Evolutionary conservation across 2,888 invertebrate species (phyloP).

Genomic region (Hemithea aestivaria): DNA sequence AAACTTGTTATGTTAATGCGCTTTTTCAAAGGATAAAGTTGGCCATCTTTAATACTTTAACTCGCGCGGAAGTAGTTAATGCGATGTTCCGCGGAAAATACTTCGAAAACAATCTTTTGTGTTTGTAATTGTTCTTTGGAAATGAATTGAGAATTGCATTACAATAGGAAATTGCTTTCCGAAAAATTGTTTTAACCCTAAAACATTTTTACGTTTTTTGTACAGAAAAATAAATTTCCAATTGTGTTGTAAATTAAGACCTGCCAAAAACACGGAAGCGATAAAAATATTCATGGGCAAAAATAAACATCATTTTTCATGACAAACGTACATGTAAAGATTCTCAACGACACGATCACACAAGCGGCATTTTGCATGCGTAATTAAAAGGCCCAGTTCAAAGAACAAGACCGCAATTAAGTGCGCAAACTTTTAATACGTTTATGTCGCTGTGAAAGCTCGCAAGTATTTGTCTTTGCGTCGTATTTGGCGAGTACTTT

Average conservation of each 20-base stretch:
- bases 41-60: slow-evolving; percentile 22
- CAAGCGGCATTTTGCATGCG: slow-evolving; percentile 28
- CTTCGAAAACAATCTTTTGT: slow-evolving; percentile 2
- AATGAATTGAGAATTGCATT: neutral
- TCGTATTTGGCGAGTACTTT: slow-evolving; percentile 29
- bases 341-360: neutral
- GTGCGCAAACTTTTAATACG: slow-evolving; percentile 50
- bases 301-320: too few species aligned
- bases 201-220: too few species aligned
- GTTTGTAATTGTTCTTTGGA: slow-evolving; percentile 7
- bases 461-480: slow-evolving; percentile 38
- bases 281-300: too few species aligned
- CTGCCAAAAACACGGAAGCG: too few species aligned
- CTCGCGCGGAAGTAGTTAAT: slow-evolving; percentile 18
- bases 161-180: too few species aligned
- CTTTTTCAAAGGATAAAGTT: slow-evolving; percentile 29
- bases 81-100: slow-evolving; percentile 13
- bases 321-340: too few species aligned
- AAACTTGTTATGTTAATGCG: slow-evolving; percentile 29
- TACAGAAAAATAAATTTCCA: too few species aligned
- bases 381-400: slow-evolving; percentile 39
- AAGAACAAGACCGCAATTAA: slow-evolving; percentile 45
- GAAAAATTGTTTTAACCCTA: too few species aligned
- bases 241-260: too few species aligned
- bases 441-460: slow-evolving; percentile 40